Evolutionary conservation across 2,888 invertebrate genomes (phyloP).

Genomic region (Hyppa rectilinea): DNA sequence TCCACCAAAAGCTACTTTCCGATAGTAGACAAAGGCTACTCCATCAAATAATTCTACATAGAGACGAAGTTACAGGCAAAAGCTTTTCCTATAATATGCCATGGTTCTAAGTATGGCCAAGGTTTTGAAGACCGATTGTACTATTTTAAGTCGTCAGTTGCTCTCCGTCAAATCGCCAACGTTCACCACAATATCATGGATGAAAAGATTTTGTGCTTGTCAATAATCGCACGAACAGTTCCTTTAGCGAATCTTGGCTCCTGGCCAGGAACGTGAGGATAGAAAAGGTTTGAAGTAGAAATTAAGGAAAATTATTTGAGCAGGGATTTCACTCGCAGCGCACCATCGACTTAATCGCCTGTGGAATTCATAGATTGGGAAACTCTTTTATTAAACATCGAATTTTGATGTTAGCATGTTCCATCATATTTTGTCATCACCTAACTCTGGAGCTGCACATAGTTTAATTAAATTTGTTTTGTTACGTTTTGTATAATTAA

Average conservation of each 20-base stretch:
- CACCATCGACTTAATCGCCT: constrained; percentile 34
- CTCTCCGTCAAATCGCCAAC: constrained; percentile 17
- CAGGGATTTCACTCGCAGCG: constrained; percentile 28
- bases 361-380: constrained; percentile 21
- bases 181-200: constrained; percentile 41
- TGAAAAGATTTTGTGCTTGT: constrained; percentile 48
- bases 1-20: no score
- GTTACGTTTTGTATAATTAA: no score
- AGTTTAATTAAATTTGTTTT: no score
- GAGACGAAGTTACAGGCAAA: background rate
- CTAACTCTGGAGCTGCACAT: no score
- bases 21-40: no score
- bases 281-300: constrained; percentile 48
- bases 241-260: constrained; percentile 41
- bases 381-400: no score
- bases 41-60: no score
- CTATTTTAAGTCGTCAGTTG: background rate
- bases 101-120: background rate
- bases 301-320: constrained; percentile 52
- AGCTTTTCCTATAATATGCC: background rate
- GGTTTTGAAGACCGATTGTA: background rate
- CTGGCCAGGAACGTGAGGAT: constrained; percentile 28
- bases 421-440: no score
- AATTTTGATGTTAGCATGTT: no score
- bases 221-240: constrained; percentile 51